Evolutionary conservation across 2,797 vertebrate species (phyloP).

Genomic region (Anguilla megastoma): DNA sequence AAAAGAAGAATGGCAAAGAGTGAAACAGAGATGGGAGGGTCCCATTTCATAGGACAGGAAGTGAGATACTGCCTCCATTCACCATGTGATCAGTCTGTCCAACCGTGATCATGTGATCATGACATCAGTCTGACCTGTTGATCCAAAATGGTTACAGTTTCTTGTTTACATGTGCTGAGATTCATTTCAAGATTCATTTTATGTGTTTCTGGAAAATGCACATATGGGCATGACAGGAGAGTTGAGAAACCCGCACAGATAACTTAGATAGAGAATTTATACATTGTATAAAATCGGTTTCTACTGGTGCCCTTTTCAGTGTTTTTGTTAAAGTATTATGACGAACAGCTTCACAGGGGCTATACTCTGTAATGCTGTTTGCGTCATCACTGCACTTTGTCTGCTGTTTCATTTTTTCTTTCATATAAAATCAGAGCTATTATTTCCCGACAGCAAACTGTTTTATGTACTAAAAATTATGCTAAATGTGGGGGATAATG

Average conservation of each 20-base stretch:
- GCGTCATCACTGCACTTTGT: background rate
- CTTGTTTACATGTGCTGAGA: background rate
- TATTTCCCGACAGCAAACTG: background rate
- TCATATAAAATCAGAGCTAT: background rate
- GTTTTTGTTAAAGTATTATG: background rate
- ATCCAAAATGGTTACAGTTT: no score
- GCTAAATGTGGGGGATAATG: background rate
- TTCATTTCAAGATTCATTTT: background rate
- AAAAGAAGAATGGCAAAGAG: no score
- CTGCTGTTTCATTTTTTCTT: background rate
- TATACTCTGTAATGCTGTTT: background rate
- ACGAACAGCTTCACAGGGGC: background rate
- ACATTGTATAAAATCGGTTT: background rate
- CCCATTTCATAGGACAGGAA: no score
- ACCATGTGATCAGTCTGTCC: no score
- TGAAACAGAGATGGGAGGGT: no score
- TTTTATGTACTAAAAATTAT: background rate
- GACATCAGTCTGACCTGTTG: no score
- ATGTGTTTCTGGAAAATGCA: background rate
- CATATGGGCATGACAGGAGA: background rate
- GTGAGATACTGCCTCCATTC: no score
- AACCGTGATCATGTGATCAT: no score
- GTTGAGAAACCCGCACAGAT: background rate
- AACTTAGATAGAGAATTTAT: background rate
- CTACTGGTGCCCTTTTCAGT: background rate